A percentile compares a stretch with the other conserved stretches of the same genome.
Evolutionary conservation across 2,797 vertebrate species (phyloP).

Genomic region (Lycodopsis pacificus): DNA sequence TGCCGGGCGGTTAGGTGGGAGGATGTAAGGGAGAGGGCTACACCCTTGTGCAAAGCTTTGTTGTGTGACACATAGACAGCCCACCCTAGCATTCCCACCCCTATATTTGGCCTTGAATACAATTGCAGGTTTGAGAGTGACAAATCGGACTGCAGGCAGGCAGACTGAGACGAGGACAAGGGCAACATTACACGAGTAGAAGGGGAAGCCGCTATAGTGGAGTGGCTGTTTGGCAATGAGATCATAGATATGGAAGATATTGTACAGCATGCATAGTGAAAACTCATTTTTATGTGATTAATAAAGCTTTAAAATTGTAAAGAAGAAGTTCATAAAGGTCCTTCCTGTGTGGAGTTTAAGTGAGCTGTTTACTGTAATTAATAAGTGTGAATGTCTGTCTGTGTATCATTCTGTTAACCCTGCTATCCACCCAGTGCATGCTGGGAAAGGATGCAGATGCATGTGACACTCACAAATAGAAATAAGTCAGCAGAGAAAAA

Average conservation of each 20-base stretch:
- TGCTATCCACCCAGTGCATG: conserved; percentile 1
- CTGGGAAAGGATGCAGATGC: conserved; percentile 6
- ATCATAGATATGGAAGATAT: conserved; percentile 30
- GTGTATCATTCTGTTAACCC: background rate
- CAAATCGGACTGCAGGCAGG: conserved; percentile 78
- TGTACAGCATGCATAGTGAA: background rate
- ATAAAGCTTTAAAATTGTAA: background rate
- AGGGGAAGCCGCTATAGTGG: conserved; percentile 29
- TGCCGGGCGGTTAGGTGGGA: conserved; percentile 85
- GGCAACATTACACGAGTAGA: conserved; percentile 61
- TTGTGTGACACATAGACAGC: conserved; percentile 84
- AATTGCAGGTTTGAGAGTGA: conserved; percentile 89
- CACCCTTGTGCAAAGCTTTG: conserved; percentile 85
- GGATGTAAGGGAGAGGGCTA: conserved; percentile 85
- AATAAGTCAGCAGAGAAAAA: background rate
- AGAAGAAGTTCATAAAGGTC: background rate
- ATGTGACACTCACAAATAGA: background rate
- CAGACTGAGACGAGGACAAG: conserved; percentile 72
- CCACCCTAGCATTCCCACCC: conserved; percentile 86
- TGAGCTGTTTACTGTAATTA: background rate
- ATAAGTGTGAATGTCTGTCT: background rate
- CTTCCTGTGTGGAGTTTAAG: background rate
- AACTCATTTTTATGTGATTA: background rate
- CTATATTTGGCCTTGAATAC: conserved; percentile 88
- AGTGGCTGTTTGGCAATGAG: conserved; percentile 31